Base-by-base conservation (phyloP, 2,113 vertebrate species). In the Campylorhamphus procurvoides region DNA sequence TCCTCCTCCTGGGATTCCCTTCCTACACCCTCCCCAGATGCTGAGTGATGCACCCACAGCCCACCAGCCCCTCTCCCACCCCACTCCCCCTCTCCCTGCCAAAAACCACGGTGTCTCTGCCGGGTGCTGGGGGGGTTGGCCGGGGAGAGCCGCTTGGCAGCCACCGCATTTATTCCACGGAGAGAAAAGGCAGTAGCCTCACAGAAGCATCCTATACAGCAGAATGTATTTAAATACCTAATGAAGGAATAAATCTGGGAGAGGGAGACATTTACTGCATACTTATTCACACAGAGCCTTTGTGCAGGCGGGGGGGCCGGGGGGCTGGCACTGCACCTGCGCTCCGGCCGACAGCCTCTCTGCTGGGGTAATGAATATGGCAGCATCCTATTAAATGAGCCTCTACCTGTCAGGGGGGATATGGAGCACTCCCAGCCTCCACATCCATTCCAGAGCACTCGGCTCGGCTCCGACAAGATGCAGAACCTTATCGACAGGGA, bases 161-260 rank as follows among this genome's bases (percentile, higher is more conserved):
- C 73, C 82, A 27, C 90, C 74, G 3, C 72, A 2, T 87, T 72
- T 46, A 82, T 84, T 67, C 53, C 73, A 33, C 2, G 0, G 64
- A 63, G 63, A 58, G 64, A 23, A 89, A 63, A 47, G 39, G 92
- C 95, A 81, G 89, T 63, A 75, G 75, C 68, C 89, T 91, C 80
- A 23, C 87, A 91, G 94, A n/a, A 76, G 76, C 94, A 62, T 84
- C 94, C 90, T 86, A n/a, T 56, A 76, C 86, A 90, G 84, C 93
- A 77, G 94, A 71, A 95, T 90, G 96, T 91, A 94, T 94, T 96
- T 94, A 77, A 96, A 97, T 96, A 44, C 81, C 93, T 96, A 95
- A 97, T 96, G 96, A 97, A 95, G 96, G 94, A 96, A 96, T 95
- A 96, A 97, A 97, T 97, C 96, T 97, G 93, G 3, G 23, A 66